These are phyloP conservation scores for Urocolius indicus DNA, from an alignment of 2,113 vertebrate genomes.

Conservation along the genomic window DNA sequence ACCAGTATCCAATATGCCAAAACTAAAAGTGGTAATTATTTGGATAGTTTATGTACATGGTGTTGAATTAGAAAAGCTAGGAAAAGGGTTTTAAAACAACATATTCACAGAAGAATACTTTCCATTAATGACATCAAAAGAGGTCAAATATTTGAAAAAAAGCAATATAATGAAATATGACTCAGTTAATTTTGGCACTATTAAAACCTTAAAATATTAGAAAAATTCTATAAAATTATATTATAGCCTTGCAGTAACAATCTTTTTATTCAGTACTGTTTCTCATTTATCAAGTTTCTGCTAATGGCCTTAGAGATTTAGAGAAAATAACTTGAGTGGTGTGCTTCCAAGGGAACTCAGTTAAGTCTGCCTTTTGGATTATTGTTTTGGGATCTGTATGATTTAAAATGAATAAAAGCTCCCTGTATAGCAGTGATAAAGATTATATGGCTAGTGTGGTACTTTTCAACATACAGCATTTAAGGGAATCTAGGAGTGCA, in stretches of 20 bases:
- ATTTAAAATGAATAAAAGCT: constrained; percentile 50
- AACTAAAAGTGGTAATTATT: not conserved
- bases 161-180: constrained; percentile 46
- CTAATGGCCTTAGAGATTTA: constrained; percentile 65
- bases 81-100: not conserved
- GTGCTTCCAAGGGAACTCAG: constrained; percentile 44
- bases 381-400: constrained; percentile 63
- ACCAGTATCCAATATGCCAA: not conserved
- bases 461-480: constrained; percentile 4
- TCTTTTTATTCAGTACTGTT: constrained; percentile 33
- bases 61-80: not conserved
- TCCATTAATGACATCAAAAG: constrained; percentile 30
- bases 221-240: constrained; percentile 62
- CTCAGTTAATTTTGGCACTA: constrained; percentile 45
- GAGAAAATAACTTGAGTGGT: constrained; percentile 56
- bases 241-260: constrained; percentile 34
- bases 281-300: constrained; percentile 64
- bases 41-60: not conserved
- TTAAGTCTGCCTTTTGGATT: constrained; percentile 61
- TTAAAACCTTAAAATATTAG: constrained; percentile 65
- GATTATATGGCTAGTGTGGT: not conserved
- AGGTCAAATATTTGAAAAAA: constrained; percentile 32
- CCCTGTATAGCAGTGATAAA: constrained; percentile 8
- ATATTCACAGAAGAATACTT: not conserved
- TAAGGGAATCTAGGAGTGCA: not conserved